Base-by-base conservation (phyloP, 2,113 vertebrate genomes). In the Spilogale gracilis region DNA sequence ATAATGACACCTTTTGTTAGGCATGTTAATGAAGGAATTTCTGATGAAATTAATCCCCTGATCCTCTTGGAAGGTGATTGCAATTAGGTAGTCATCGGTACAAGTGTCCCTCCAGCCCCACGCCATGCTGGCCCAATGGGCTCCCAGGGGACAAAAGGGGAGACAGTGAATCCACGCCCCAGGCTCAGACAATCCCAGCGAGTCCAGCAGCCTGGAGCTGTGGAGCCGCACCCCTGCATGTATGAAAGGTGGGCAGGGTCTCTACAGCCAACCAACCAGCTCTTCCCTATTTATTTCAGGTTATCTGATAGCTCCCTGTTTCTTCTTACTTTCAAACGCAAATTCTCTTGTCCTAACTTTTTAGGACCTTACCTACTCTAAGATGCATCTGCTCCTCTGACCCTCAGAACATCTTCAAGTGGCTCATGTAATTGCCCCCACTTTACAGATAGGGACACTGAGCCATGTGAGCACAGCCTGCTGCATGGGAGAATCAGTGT, bases 241-340 rank as follows among this genome's bases (percentile, higher is more conserved):
- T 20, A 0, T 9, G 74, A 11, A 2, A 21, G 0, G 30, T 3
- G 2, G 52, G 27, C 27, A 10, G 80, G 6, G 0, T 18, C 83
- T 20, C 81, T 1, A 1, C 32, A 1, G 43, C 81, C 27, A 0
- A 3, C 45, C 2, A 16, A 12, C 30, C 0, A 0, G 43, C 27
- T 65, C 90, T 52, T 21, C 67, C 16, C 23, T 30, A 1, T n/a
- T 12, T 0, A 0, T 4, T 84, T 10, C 50, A 10, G 3, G 0
- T 21, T 23, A 6, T 21, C 63, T 78, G 48, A 2, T 0, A 11
- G 23, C 25, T 4, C 43, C 9, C 2, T 4, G 56, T 50, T 16
- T 63, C 65, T 69, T 82, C 50, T 32, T 13, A 2, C 93, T 63
- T 73, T 30, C 43, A 21, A 61, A 73, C 32, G 6, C 23, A 58